Conservation (phyloP, 2,113 vertebrate genomes). For the Notothenia rossii region DNA sequence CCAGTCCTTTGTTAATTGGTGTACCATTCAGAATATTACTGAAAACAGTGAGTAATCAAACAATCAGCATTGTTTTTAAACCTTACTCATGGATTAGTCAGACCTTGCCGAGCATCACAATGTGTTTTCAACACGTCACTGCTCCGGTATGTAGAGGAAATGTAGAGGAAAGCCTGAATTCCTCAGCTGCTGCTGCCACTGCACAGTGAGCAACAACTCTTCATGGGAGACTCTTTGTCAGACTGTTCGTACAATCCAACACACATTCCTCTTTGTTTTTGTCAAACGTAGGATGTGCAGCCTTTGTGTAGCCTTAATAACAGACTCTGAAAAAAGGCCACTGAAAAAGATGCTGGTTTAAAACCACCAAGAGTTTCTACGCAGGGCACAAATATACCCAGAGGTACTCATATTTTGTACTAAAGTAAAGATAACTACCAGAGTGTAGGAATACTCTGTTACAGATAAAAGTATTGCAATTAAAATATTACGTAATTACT, state of each 20-base stretch:
- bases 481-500: no score
- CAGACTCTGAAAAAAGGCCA: constrained; percentile 2
- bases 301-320: not conserved
- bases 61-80: not conserved
- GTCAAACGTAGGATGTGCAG: not conserved
- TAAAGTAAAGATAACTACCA: no score
- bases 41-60: not conserved
- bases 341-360: not conserved
- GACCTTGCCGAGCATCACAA: constrained; percentile 6
- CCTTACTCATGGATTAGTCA: not conserved
- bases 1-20: not conserved
- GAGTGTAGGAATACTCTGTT: no score
- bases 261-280: constrained; percentile 14
- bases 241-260: not conserved
- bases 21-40: not conserved
- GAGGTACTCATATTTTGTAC: no score
- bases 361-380: constrained; percentile 6
- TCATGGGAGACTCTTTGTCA: not conserved
- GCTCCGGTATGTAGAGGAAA: constrained; percentile 64
- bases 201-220: not conserved
- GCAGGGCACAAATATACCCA: not conserved
- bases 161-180: constrained; percentile 23
- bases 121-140: constrained; percentile 49
- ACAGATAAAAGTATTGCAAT: no score
- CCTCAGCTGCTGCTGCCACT: constrained; percentile 16